A percentile compares a stretch with the other conserved stretches of the same genome.
phyloP scores from a whole-genome alignment of 2,113 vertebrate species.

The Todiramphus chloris region DNA sequence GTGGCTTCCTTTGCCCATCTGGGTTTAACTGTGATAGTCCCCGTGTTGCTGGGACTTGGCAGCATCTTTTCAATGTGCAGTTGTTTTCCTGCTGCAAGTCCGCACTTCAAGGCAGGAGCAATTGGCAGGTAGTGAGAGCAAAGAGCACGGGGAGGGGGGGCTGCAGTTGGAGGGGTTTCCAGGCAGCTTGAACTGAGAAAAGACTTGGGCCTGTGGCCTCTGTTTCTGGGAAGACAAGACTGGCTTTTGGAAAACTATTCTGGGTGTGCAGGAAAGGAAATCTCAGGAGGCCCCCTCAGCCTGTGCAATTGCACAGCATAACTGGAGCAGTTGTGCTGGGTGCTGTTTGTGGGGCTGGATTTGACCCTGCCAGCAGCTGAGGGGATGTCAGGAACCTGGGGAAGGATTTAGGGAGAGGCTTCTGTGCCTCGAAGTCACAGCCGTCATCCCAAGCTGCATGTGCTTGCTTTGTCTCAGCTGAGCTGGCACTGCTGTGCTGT shows the following conservation, averaged over 20 bases:
- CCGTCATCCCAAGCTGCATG: background rate
- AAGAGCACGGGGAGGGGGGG: background rate
- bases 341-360: background rate
- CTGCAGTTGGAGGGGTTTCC: background rate
- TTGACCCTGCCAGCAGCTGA: background rate
- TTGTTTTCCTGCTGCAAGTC: background rate
- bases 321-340: background rate
- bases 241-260: background rate
- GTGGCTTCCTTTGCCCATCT: background rate
- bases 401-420: background rate
- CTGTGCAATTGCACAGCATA: background rate
- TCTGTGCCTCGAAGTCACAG: background rate
- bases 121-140: background rate
- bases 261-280: background rate
- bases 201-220: background rate
- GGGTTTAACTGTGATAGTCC: fast-evolving
- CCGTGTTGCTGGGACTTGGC: background rate
- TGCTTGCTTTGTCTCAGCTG: fast-evolving
- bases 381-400: background rate
- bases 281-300: background rate
- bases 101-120: background rate
- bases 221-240: background rate
- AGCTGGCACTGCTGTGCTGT: background rate
- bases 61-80: background rate
- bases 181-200: background rate